These are phyloP conservation scores for Clarias magur DNA, from an alignment of 2,113 vertebrate genomes.

Conservation along the genomic window DNA sequence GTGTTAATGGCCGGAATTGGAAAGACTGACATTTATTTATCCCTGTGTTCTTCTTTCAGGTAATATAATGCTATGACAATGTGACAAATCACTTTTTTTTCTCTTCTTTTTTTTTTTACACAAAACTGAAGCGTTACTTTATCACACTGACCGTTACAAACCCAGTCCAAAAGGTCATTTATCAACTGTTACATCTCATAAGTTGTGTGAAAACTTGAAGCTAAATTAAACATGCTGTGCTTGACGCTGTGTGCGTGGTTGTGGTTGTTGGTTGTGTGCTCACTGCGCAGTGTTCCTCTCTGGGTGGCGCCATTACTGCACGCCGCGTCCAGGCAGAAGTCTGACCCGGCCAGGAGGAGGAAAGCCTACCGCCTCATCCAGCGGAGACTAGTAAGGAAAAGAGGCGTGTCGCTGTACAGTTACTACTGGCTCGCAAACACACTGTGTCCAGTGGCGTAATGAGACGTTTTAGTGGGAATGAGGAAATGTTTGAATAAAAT, in stretches of 20 bases:
- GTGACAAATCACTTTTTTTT: neutral
- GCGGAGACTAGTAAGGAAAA: slow-evolving; percentile 63
- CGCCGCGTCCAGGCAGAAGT: slow-evolving; percentile 56
- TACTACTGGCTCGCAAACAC: neutral
- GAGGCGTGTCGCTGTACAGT: too few relatives aligned
- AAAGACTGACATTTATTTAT: slow-evolving; percentile 1
- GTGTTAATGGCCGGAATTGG: neutral
- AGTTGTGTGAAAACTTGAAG: neutral
- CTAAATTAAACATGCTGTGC: neutral
- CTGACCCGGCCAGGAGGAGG: slow-evolving; percentile 60
- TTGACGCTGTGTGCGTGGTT: neutral
- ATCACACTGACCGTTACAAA: neutral
- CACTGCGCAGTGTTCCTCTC: slow-evolving; percentile 61
- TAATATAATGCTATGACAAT: neutral
- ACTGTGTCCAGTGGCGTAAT: neutral
- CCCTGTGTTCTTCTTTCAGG: slow-evolving; percentile 25
- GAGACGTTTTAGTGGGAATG: neutral
- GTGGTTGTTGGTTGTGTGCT: neutral
- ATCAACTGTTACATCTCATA: neutral
- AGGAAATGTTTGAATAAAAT: neutral
- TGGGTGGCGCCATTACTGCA: slow-evolving; percentile 68
- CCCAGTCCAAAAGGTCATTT: neutral
- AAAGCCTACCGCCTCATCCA: slow-evolving; percentile 69
- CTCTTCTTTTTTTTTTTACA: neutral
- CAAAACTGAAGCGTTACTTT: neutral